phyloP scores from a whole-genome alignment of 2,888 invertebrate species.

The Drosophila bunnanda region DNA sequence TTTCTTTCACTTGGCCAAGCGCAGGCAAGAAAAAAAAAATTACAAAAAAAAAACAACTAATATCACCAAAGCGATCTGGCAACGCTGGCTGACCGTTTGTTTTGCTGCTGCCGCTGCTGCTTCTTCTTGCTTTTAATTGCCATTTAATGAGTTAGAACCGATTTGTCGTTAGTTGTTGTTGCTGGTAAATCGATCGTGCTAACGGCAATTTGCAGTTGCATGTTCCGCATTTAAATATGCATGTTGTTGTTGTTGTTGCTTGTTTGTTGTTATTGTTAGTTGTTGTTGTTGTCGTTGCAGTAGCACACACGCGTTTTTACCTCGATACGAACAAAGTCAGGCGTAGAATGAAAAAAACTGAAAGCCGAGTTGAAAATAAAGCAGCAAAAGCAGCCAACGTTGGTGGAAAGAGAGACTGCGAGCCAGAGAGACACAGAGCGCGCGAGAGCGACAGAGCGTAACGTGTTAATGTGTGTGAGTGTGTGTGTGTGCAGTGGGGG shows the following conservation, averaged over 20 bases:
- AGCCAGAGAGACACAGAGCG: conserved; percentile 3
- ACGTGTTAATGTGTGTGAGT: conserved; percentile 15
- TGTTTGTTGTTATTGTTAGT: conserved; percentile 11
- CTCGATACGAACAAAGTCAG: conserved; percentile 73
- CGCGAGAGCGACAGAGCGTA: conserved; percentile 28
- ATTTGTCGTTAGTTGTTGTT: conserved; percentile 24
- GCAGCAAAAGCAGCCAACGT: conserved; percentile 22
- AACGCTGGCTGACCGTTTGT: conserved; percentile 27
- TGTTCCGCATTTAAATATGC: conserved; percentile 34
- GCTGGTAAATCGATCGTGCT: conserved; percentile 32
- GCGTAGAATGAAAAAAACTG: conserved; percentile 68
- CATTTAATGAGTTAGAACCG: conserved; percentile 54
- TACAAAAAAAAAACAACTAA: background rate
- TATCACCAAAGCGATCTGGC: conserved; percentile 27
- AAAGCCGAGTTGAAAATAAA: conserved; percentile 50
- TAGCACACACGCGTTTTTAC: conserved; percentile 61
- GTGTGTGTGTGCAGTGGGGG: background rate
- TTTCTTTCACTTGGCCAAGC: conserved; percentile 53
- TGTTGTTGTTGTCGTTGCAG: conserved; percentile 13
- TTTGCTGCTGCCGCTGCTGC: conserved; percentile 26
- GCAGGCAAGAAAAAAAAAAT: conserved; percentile 2
- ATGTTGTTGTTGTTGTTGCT: conserved; percentile 30
- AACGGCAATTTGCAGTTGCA: conserved; percentile 54
- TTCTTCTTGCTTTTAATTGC: conserved; percentile 46
- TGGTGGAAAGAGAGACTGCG: conserved; percentile 14